Evolutionary conservation across 2,113 vertebrate species (phyloP), one percentile per base, ranked within the genome.

Genomic region (Tinamus guttatus): DNA sequence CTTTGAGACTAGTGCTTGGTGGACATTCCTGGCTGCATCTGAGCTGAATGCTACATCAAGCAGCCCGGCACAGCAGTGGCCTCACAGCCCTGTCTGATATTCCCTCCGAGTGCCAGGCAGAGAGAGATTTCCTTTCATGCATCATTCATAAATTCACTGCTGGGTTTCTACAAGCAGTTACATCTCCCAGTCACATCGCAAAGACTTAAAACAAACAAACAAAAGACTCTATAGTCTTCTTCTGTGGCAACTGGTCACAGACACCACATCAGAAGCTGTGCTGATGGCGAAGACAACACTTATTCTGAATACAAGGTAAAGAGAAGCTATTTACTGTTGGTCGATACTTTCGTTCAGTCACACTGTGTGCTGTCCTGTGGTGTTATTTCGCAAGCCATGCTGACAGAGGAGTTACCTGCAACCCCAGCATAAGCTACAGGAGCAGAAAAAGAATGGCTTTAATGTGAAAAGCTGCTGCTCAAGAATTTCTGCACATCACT

Each of bases 111-210:
- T 3, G 1, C 45, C 36, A 79, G 68, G 74, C 21, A 32, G 79
- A 87, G 75, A 65, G 83, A 82, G 54, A 71, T 92, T 97, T 96
- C 89, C 86, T 91, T 96, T 97, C 69, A 97, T 92, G 64, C 81
- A 95, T 97, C 90, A 93, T 96, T 96, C 93, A 96, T 96, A 93
- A 96, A 92, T 51, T 75, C 22, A 90, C 81, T 81, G 76, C 91
- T 93, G 38, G 81, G 87, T 91, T 89, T 91, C 91, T 87, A 90
- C 38, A 78, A 85, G 83, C 85, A 10, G 0, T 51, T 95, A 71
- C 75, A 77, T 88, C 76, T 94, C 87, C 87, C 74, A 80, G 52
- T 81, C 51, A 68, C 91, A 32, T 34, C 58, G 67, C 63, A 89
- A 58, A 80, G 64, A 76, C 56, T 93, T 95, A 60, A 92, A 93